Evolutionary conservation across 2,888 invertebrate species (phyloP).

Genomic region (Spialia ferax): DNA sequence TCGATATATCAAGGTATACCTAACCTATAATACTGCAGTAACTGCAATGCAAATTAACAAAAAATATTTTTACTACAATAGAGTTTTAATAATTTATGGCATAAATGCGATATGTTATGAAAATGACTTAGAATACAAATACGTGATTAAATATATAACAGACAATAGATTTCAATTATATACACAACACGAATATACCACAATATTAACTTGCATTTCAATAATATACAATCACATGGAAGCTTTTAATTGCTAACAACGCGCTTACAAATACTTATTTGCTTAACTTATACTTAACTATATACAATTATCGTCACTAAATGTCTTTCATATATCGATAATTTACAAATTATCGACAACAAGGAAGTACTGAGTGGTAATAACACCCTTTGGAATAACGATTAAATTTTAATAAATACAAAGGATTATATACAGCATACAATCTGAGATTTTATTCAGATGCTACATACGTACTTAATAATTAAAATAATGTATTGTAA

Average conservation of each 20-base stretch:
- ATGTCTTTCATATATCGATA: conserved; percentile 61
- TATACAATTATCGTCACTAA: conserved; percentile 64
- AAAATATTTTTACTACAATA: no score
- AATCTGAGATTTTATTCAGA: no score
- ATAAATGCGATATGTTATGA: not conserved
- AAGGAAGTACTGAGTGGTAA: not conserved
- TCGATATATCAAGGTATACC: no score
- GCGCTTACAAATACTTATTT: conserved; percentile 9
- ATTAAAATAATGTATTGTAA: no score
- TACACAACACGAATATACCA: not conserved
- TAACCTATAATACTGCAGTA: no score
- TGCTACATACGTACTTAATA: no score
- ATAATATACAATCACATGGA: conserved; percentile 40
- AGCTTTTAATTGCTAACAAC: conserved; percentile 9
- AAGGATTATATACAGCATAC: no score
- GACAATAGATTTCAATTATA: conserved; percentile 20
- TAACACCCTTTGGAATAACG: not conserved
- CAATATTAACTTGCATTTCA: conserved; percentile 19
- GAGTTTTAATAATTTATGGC: not conserved
- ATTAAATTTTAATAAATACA: not conserved
- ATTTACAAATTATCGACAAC: conserved; percentile 30
- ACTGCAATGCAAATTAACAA: no score
- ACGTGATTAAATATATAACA: not conserved
- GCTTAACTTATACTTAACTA: conserved; percentile 34
- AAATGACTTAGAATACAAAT: not conserved